Base-by-base conservation (phyloP, 1,140 invertebrate genomes). In the Pseudomyrmex cubaensis region DNA sequence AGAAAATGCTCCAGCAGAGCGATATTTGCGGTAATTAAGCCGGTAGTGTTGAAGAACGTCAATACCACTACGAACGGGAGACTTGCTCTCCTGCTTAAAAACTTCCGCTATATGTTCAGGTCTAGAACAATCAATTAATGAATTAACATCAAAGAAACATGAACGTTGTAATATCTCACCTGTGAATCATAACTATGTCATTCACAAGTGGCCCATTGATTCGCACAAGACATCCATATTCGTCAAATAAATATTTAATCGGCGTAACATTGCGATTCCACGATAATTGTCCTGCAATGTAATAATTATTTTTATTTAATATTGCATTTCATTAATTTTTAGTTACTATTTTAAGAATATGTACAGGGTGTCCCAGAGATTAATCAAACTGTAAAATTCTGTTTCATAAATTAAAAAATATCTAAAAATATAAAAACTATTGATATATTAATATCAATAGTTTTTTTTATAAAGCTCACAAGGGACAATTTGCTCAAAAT, bases 161-260 rank as follows among this genome's bases (percentile, higher is more conserved):
- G 15, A 12, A 9, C 50, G 7, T 52, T 52, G 5, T n/a, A 50
- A 57, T 10, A 56, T 69, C 69, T 46, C 54, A 92, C 92, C 92
- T 90, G n/a, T 93, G 92, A 70, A 93, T 93, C 83, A 96, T 93
- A 2, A 96, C 95, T 44, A 96, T 95, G 67, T 96, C 95, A 4
- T 94, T 94, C 0, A 95, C 95, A 50, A 96, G 92, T 0, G 96
- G 95, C 48, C 95, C 96, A 13, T 96, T 95, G 20, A 96, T 93
- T 66, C 96, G 93, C 4, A 96, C 96, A 8, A 96, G 94, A 0
- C 96, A 95, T 2, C 96, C 96, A 77, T 96, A 96, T 85, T 95
- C 93, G 67, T 96, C 95, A 78, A 96, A 96, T 0, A 96, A 89
- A 67, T 93, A 94, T 1, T 94, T 95, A 3, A 95, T 88, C 10